Evolutionary conservation across 2,113 vertebrate genomes (phyloP).

Genomic region (Bubo scandiacus): DNA sequence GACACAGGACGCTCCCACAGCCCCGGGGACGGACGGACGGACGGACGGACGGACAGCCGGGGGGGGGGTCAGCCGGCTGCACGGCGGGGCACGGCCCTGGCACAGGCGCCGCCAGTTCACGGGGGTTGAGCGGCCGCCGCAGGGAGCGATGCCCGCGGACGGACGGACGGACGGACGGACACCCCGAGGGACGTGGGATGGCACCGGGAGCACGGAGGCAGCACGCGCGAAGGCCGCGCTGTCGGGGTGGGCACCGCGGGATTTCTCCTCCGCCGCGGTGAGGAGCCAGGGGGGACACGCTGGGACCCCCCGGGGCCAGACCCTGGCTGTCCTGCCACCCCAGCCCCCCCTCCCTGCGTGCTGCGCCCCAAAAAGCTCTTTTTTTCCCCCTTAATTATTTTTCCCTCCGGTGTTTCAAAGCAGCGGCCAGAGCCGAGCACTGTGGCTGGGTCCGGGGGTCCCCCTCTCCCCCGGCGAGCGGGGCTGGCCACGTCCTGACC

Average conservation of each 20-base stretch:
- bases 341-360: not conserved
- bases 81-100: not conserved
- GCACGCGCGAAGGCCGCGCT: fast-evolving
- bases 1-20: not conserved
- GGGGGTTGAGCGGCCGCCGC: not conserved
- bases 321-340: not conserved
- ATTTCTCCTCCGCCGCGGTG: not conserved
- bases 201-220: not conserved
- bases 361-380: not conserved
- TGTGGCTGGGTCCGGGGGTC: fast-evolving
- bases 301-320: not conserved
- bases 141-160: not conserved
- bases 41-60: not conserved
- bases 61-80: not conserved
- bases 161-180: not conserved
- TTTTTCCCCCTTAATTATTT: not conserved
- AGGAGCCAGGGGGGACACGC: not conserved
- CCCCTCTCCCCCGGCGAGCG: not conserved
- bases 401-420: not conserved
- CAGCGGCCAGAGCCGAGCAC: not conserved
- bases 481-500: not conserved
- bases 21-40: not conserved
- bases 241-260: not conserved
- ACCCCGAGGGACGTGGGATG: not conserved
- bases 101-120: not conserved